Evolutionary conservation across 2,888 invertebrate genomes (phyloP).

Genomic region (Alcis repandata): DNA sequence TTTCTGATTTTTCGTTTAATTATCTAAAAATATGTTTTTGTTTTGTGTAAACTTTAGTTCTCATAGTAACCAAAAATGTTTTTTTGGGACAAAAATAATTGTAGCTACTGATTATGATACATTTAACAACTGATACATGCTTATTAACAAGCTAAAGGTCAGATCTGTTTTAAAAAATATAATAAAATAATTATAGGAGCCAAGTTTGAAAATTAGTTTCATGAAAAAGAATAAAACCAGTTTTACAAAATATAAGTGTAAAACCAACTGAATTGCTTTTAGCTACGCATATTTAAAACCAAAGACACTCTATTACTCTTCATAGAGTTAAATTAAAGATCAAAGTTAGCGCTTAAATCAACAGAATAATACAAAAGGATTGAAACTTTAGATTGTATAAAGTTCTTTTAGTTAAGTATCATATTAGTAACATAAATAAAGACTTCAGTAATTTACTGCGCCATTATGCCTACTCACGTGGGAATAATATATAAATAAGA

Average conservation of each 20-base stretch:
- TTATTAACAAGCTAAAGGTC: no score
- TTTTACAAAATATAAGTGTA: no score
- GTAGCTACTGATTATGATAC: no score
- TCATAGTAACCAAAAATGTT: no score
- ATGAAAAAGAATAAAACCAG: no score
- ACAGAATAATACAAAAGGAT: slow-evolving; percentile 8
- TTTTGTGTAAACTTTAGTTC: not conserved
- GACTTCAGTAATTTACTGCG: slow-evolving; percentile 5
- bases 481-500: slow-evolving; percentile 10
- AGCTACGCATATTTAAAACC: no score
- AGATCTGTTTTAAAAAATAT: no score
- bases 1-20: not conserved
- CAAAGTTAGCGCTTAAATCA: not conserved
- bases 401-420: slow-evolving; percentile 4
- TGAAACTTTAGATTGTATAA: slow-evolving; percentile 4
- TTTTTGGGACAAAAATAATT: no score
- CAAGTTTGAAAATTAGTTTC: no score
- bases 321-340: not conserved
- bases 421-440: slow-evolving; percentile 13
- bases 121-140: no score
- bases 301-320: not conserved
- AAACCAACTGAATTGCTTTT: no score
- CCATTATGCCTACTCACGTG: not conserved
- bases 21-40: not conserved
- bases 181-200: no score